A percentile compares a stretch with the other conserved stretches of the same genome.
These are phyloP conservation scores for Morone chrysops DNA, from an alignment of 2,113 vertebrate genomes.

Conservation along the genomic window DNA sequence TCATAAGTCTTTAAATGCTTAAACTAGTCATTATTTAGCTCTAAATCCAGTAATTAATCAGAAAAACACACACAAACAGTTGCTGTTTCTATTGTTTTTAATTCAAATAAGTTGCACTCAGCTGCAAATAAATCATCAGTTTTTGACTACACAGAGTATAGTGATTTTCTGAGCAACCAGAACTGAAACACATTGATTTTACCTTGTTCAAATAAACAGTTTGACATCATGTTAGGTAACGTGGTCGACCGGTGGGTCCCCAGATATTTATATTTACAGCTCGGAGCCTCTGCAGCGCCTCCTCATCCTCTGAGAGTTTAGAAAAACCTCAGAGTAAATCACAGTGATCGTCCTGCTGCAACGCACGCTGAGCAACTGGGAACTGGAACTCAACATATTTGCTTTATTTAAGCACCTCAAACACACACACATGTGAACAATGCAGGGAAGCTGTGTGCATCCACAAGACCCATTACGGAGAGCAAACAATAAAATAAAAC, in stretches of 20 bases:
- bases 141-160: background rate
- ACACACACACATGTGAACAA: background rate
- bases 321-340: slow-evolving; percentile 14
- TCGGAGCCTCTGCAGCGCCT: slow-evolving; percentile 33
- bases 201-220: slow-evolving; percentile 41
- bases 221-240: slow-evolving; percentile 46
- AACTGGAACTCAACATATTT: slow-evolving; percentile 13
- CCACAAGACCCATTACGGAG: background rate
- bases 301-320: slow-evolving; percentile 17
- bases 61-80: background rate
- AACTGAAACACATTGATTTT: slow-evolving; percentile 37
- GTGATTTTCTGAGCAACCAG: background rate
- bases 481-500: slow-evolving; percentile 13
- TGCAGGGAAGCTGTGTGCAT: background rate
- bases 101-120: background rate
- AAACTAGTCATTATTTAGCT: background rate
- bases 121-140: background rate
- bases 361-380: background rate
- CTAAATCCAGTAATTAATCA: background rate
- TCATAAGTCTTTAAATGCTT: background rate
- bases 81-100: background rate
- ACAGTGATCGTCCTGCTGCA: slow-evolving; percentile 11
- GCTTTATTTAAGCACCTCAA: background rate
- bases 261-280: slow-evolving; percentile 53
- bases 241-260: slow-evolving; percentile 34